Percentiles rank a stretch among this genome's conserved stretches.
Conservation (phyloP, 1,140 invertebrate genomes). For the Samia ricini region DNA sequence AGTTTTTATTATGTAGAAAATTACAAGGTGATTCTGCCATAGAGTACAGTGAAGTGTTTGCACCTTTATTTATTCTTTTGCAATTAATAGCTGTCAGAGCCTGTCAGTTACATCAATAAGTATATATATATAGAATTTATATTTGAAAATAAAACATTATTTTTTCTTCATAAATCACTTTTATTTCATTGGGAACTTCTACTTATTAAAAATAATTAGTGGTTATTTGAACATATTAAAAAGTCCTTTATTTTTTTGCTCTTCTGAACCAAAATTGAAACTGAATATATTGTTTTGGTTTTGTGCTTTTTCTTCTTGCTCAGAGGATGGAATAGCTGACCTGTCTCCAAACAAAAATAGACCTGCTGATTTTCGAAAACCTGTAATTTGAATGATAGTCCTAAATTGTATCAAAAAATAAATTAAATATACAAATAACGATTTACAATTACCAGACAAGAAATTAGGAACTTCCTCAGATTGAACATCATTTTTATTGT, state of each 20-base stretch:
- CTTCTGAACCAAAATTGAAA: constrained; percentile 55
- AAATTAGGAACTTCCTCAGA: constrained; percentile 57
- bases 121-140: constrained; percentile 3
- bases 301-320: constrained; percentile 26
- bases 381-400: constrained; percentile 24
- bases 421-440: neutral
- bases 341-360: constrained; percentile 46
- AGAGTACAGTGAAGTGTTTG: constrained; percentile 94
- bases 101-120: constrained; percentile 87
- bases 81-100: constrained; percentile 94
- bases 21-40: constrained; percentile 87
- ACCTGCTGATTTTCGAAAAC: constrained; percentile 50
- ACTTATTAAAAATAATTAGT: neutral
- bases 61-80: constrained; percentile 93
- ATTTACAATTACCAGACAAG: constrained; percentile 40
- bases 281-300: constrained; percentile 46
- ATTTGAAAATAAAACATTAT: neutral
- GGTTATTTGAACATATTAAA: constrained; percentile 63
- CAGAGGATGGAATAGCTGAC: constrained; percentile 21
- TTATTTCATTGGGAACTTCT: neutral
- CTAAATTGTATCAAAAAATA: neutral
- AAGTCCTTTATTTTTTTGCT: constrained; percentile 54
- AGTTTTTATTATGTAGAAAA: constrained; percentile 94
- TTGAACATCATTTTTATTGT: constrained; percentile 30
- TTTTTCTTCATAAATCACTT: neutral